Percentiles rank a stretch among this genome's conserved stretches.
phyloP scores from a whole-genome alignment of 2,797 vertebrate genomes.

The Gymnothorax javanicus region DNA sequence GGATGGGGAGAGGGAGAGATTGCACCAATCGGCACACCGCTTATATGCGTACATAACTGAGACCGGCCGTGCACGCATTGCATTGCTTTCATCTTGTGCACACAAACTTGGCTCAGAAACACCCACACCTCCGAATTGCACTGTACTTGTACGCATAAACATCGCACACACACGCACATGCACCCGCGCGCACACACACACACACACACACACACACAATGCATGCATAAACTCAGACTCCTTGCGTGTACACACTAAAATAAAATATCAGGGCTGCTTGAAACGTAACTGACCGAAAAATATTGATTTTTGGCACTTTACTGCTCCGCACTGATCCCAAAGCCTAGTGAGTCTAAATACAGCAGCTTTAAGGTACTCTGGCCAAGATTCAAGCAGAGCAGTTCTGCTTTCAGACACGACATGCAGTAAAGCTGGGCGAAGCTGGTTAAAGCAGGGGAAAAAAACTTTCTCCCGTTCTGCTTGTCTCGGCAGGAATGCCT shows the following conservation, averaged over 20 bases:
- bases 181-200: not conserved
- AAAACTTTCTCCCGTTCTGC: not conserved
- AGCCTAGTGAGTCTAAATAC: slow-evolving; percentile 21
- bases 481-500: slow-evolving; percentile 4
- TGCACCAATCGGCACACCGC: not conserved
- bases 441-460: slow-evolving; percentile 44
- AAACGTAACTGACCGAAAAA: not conserved
- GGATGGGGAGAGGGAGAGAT: not conserved
- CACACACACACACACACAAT: not conserved
- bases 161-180: not conserved
- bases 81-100: not conserved
- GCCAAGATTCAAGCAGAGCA: not conserved
- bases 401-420: slow-evolving; percentile 29
- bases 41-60: not conserved
- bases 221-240: not conserved
- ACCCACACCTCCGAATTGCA: not conserved
- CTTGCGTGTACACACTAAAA: too few relatives aligned
- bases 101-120: not conserved
- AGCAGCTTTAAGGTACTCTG: slow-evolving; percentile 8
- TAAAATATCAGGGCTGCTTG: not conserved
- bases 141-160: not conserved
- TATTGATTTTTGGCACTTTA: slow-evolving; percentile 12
- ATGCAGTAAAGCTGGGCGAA: slow-evolving; percentile 44
- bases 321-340: slow-evolving; percentile 50
- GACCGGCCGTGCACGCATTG: not conserved